phyloP scores from a whole-genome alignment of 1,140 invertebrate species.

The Drosophila sturtevanti region DNA sequence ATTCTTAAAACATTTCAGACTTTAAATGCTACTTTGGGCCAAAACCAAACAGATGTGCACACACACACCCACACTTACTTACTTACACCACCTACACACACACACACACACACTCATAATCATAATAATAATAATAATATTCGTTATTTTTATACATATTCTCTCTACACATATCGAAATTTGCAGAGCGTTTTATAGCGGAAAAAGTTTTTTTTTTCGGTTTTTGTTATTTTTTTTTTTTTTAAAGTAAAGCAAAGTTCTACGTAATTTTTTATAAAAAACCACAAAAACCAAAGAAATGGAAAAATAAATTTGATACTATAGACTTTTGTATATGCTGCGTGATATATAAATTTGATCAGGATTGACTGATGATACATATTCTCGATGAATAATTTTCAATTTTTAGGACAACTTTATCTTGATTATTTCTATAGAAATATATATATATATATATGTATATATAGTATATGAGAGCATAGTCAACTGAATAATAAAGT shows the following conservation, averaged over 20 bases:
- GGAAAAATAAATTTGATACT: neutral
- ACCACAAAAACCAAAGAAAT: conserved; percentile 7
- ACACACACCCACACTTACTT: neutral
- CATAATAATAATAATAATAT: conserved; percentile 9
- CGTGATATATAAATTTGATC: neutral
- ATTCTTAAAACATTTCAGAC: neutral
- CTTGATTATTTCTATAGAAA: too few species aligned
- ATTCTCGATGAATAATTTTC: too few species aligned
- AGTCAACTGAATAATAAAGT: too few species aligned
- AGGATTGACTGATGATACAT: too few species aligned
- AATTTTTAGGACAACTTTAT: too few species aligned
- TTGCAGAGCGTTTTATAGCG: conserved; percentile 8
- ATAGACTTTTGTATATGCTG: neutral
- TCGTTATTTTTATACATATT: conserved; percentile 2
- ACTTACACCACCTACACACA: neutral
- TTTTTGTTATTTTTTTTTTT: too few species aligned
- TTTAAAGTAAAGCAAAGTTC: conserved; percentile 2
- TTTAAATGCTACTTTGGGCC: conserved; percentile 5
- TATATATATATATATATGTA: too few species aligned
- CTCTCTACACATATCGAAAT: conserved; percentile 8
- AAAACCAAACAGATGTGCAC: neutral
- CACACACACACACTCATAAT: neutral
- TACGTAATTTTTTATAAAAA: conserved; percentile 12
- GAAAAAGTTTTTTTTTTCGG: neutral
- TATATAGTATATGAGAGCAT: too few species aligned